Conservation (phyloP, 2,113 vertebrate species). For the Hippocampus comes region DNA sequence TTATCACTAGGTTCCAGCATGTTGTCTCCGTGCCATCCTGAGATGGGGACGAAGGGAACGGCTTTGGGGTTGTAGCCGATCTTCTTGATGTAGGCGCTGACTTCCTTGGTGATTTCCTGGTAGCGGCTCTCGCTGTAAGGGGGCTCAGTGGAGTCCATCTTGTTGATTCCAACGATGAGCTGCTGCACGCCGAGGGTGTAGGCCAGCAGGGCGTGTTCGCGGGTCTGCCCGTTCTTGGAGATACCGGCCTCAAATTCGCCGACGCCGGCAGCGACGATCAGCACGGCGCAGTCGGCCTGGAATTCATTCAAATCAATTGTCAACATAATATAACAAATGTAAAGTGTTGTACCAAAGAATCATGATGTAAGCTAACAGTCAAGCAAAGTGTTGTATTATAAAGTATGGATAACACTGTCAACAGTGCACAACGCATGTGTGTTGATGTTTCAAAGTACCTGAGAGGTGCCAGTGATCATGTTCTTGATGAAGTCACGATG, state of each 20-base stretch:
- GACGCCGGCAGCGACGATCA: constrained; percentile 76
- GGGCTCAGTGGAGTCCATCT: constrained; percentile 80
- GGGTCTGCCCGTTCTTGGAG: constrained; percentile 80
- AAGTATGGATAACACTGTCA: too few relatives aligned
- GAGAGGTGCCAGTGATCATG: constrained; percentile 82
- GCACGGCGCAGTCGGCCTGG: constrained; percentile 78
- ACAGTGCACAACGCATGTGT: too few relatives aligned
- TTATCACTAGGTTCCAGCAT: constrained; percentile 68
- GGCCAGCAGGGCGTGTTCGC: constrained; percentile 78
- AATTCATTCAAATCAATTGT: neutral
- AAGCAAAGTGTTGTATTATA: too few relatives aligned
- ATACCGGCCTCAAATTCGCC: constrained; percentile 82
- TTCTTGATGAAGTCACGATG: constrained; percentile 85
- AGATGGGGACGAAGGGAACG: constrained; percentile 77
- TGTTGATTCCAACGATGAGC: constrained; percentile 77
- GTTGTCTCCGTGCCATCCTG: constrained; percentile 79
- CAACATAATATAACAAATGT: too few relatives aligned
- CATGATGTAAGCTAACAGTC: too few relatives aligned
- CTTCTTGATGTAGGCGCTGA: constrained; percentile 78
- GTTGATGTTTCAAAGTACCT: constrained; percentile 48
- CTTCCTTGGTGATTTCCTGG: constrained; percentile 77
- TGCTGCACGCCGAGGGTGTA: constrained; percentile 78
- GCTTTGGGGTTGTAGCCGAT: constrained; percentile 76
- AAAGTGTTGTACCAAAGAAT: too few relatives aligned
- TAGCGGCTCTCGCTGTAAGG: constrained; percentile 73